Conservation (phyloP, 1,140 invertebrate genomes). For the Megalonaias nervosa region DNA sequence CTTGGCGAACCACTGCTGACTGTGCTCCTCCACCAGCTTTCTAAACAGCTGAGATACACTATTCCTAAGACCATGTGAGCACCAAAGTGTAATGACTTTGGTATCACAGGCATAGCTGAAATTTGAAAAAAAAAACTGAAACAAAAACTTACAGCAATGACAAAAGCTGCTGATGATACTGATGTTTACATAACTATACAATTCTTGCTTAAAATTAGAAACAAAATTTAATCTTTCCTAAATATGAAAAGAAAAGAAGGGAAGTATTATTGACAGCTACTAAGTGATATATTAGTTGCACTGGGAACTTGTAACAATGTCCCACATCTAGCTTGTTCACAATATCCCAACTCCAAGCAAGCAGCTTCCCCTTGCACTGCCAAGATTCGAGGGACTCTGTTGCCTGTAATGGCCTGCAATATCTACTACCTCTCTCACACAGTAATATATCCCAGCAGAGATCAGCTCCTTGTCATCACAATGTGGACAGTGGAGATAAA, state of each 20-base stretch:
- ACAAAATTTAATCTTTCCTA: too few relatives aligned
- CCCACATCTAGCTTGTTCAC: slow-evolving; percentile 4
- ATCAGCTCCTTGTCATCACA: background rate
- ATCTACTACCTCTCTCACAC: slow-evolving; percentile 2
- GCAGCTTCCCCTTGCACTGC: slow-evolving; percentile 5
- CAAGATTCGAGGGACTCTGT: slow-evolving; percentile 5
- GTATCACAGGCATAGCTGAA: too few relatives aligned
- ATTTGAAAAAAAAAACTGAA: too few relatives aligned
- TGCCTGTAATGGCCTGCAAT: background rate
- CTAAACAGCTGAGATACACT: too few relatives aligned
- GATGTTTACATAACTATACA: too few relatives aligned
- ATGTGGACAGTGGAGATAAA: background rate
- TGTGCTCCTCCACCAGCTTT: slow-evolving; percentile 17
- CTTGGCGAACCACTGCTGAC: slow-evolving; percentile 3
- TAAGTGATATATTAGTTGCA: too few relatives aligned
- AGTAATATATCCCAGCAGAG: slow-evolving; percentile 5
- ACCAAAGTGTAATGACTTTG: background rate
- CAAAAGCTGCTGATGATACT: too few relatives aligned
- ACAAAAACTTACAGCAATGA: too few relatives aligned
- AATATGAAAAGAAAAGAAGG: too few relatives aligned
- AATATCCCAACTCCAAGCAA: slow-evolving; percentile 22
- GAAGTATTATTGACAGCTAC: too few relatives aligned
- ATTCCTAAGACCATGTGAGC: slow-evolving; percentile 16
- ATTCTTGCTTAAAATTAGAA: too few relatives aligned
- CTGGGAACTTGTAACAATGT: background rate